A percentile compares a stretch with the other conserved stretches of the same genome.
These are phyloP conservation scores for Monochamus alternatus DNA, from an alignment of 2,888 invertebrate species.

Conservation along the genomic window DNA sequence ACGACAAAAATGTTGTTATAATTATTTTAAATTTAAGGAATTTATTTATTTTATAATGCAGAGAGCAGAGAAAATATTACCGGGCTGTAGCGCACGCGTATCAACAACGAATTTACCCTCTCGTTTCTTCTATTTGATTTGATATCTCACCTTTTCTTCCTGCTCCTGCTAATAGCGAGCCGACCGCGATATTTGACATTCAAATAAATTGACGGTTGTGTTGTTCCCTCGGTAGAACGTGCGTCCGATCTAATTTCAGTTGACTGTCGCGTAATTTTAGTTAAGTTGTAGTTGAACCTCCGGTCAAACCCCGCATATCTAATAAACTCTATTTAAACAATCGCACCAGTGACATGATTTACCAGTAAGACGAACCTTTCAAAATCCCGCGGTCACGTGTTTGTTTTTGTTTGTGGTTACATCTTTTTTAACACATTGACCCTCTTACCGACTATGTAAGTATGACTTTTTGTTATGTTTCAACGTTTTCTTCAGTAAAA, in stretches of 20 bases:
- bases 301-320: conserved; percentile 8
- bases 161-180: conserved; percentile 17
- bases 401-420: conserved; percentile 31
- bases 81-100: background rate
- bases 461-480: background rate
- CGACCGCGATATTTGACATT: conserved; percentile 38
- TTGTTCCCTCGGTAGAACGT: conserved; percentile 29
- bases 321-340: conserved; percentile 1
- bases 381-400: conserved; percentile 32
- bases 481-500: too few relatives aligned
- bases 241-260: conserved; percentile 36
- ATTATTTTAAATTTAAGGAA: too few relatives aligned
- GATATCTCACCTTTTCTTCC: conserved; percentile 29
- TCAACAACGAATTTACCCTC: background rate
- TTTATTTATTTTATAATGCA: too few relatives aligned
- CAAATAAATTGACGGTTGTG: conserved; percentile 35
- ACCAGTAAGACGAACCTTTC: conserved; percentile 19
- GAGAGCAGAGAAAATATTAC: too few relatives aligned
- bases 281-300: conserved; percentile 34
- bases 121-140: conserved; percentile 25
- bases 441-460: conserved; percentile 22
- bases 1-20: too few relatives aligned
- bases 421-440: conserved; percentile 16
- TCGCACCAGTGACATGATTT: conserved; percentile 16
- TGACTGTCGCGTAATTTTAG: conserved; percentile 31